Evolutionary conservation across 1,140 invertebrate genomes (phyloP), one percentile per base, ranked within the genome.

Genomic region (Lordiphosa clarofinis): DNA sequence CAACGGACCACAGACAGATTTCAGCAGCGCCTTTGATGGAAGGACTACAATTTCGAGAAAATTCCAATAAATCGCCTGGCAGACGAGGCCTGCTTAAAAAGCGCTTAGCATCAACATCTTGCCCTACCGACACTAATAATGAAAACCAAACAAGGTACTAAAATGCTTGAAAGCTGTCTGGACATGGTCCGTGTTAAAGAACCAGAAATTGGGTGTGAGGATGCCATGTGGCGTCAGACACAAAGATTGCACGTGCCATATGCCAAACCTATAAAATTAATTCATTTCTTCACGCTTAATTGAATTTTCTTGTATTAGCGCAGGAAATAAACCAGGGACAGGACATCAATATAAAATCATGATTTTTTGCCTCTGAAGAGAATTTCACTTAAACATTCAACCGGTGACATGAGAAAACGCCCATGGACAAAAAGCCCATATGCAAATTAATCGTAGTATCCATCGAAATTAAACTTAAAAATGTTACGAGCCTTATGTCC

Each of bases 51-150:
- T 9, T n/a, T 19, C 9, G 9, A 10, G 28, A 31, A 9, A 19
- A 42, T 42, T 9, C 39, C 39, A 19, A 42, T 42, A 42, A 42
- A 19, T 42, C 10, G 39, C 9, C 13, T 9, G 39, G 39, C 39
- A 42, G 39, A 42, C 39, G 39, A 42, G 39, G 39, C 13, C 39
- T 42, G 6, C 15, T 42, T 42, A 42, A 42, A 42, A 42, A 42
- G 4, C 13, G 39, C 39, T 42, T 19, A 42, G 13, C 9, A 4
- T 10, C 39, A 42, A 13, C 39, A 42, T 31, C 7, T 31, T 31
- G 28, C 2, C 6, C 28, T 4, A 1, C 28, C 28, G 28, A 31
- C 28, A 7, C 28, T 7, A 31, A 31, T 8, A 31, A 31, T 31
- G 28, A 31, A 31, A 31, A 31, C 28, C 28, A 31, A 31, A 31